Conservation (phyloP, 2,888 invertebrate genomes). For the Apantesis nais region DNA sequence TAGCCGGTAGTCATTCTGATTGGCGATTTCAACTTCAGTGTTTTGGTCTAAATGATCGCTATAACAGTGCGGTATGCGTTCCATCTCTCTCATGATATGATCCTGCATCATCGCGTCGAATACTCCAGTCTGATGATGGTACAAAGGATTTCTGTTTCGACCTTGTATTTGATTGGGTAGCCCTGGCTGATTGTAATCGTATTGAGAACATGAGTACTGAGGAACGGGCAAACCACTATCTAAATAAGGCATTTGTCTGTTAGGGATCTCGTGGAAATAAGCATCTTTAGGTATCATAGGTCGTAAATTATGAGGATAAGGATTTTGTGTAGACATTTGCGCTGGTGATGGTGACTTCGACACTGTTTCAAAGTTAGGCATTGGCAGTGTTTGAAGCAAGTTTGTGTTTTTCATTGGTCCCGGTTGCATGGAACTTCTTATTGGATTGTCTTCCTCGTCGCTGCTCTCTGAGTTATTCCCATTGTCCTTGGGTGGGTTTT, state of each 20-base stretch:
- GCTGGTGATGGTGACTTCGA: conserved; percentile 78
- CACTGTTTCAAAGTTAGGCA: conserved; percentile 86
- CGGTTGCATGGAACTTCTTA: conserved; percentile 75
- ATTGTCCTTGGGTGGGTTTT: conserved; percentile 77
- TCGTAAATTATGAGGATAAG: conserved; percentile 61
- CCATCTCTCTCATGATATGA: conserved; percentile 81
- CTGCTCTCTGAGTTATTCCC: conserved; percentile 85
- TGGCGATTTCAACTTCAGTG: conserved; percentile 80
- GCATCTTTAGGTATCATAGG: conserved; percentile 86
- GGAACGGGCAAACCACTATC: conserved; percentile 66
- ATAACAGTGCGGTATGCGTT: conserved; percentile 81
- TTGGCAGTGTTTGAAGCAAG: conserved; percentile 78
- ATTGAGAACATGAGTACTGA: conserved; percentile 64
- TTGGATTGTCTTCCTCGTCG: conserved; percentile 84
- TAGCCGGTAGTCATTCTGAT: conserved; percentile 76
- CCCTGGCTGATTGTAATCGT: conserved; percentile 70
- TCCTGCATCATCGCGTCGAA: conserved; percentile 85
- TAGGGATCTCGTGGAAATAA: conserved; percentile 86
- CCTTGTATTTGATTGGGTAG: conserved; percentile 67
- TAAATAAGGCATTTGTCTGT: conserved; percentile 76
- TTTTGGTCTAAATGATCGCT: conserved; percentile 79
- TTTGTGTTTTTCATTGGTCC: conserved; percentile 86
- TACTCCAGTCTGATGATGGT: conserved; percentile 76
- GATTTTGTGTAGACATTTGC: conserved; percentile 52
- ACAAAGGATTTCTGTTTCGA: conserved; percentile 76